These are phyloP conservation scores for Caenorhabditis wallacei DNA, from an alignment of 2,888 invertebrate species.

Conservation along the genomic window DNA sequence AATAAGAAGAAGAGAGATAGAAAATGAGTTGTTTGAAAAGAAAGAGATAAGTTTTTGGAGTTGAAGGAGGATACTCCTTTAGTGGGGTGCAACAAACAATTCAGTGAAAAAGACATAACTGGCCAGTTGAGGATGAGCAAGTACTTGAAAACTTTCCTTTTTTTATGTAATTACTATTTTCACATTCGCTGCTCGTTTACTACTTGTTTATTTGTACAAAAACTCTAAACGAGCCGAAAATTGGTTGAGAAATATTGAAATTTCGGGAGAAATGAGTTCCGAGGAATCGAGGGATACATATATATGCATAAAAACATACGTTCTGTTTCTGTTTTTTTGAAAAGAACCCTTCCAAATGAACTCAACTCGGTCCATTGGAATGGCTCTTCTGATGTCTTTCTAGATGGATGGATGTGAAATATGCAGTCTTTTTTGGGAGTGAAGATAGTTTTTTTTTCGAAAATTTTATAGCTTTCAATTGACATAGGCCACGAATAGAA, in stretches of 20 bases:
- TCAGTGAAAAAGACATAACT: conserved; percentile 38
- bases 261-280: conserved; percentile 1
- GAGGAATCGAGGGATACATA: not conserved
- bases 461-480: conserved; percentile 1
- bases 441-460: conserved; percentile 5
- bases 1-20: conserved; percentile 3
- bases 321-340: conserved; percentile 28
- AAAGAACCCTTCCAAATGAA: conserved; percentile 13
- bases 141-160: conserved; percentile 59
- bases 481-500: conserved; percentile 8
- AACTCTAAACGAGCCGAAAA: conserved; percentile 3
- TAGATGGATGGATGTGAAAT: conserved; percentile 36
- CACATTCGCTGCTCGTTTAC: conserved; percentile 21
- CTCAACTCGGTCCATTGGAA: conserved; percentile 8
- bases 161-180: conserved; percentile 55
- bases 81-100: conserved; percentile 57
- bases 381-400: conserved; percentile 28
- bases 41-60: conserved; percentile 50
- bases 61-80: conserved; percentile 48
- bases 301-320: conserved; percentile 28
- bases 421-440: conserved; percentile 13
- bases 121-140: conserved; percentile 23
- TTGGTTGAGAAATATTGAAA: conserved; percentile 12
- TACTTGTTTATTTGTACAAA: conserved; percentile 8
- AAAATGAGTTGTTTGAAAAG: conserved; percentile 16